Percentiles rank a stretch among this genome's conserved stretches.
Conservation (phyloP, 2,888 invertebrate species). For the Drosophila conformis region DNA sequence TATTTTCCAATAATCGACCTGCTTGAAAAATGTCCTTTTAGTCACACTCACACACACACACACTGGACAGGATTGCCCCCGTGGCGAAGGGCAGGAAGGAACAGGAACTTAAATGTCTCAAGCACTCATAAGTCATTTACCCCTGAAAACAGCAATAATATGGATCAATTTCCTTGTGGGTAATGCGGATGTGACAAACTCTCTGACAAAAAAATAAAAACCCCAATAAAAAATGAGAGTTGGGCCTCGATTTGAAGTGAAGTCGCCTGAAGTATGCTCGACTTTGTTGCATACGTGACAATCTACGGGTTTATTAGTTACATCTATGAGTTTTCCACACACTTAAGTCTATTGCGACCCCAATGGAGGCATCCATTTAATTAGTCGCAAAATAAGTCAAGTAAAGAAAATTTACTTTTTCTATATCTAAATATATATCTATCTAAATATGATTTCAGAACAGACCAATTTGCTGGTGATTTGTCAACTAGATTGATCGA, state of each 20-base stretch:
- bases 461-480: not conserved
- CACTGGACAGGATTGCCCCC: slow-evolving; percentile 31
- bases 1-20: slow-evolving; percentile 71
- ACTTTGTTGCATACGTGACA: slow-evolving; percentile 60
- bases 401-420: not conserved
- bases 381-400: slow-evolving; percentile 9
- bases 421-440: not conserved
- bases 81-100: not conserved
- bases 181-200: slow-evolving; percentile 13
- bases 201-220: not conserved
- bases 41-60: slow-evolving; percentile 33
- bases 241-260: slow-evolving; percentile 15
- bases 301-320: slow-evolving; percentile 50
- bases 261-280: slow-evolving; percentile 35
- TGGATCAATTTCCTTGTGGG: slow-evolving; percentile 50
- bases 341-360: not conserved
- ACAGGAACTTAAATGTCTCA: slow-evolving; percentile 41
- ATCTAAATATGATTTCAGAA: not conserved
- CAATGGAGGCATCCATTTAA: slow-evolving; percentile 1
- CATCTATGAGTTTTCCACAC: slow-evolving; percentile 26
- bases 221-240: not conserved
- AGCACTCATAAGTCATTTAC: slow-evolving; percentile 74
- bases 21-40: slow-evolving; percentile 58
- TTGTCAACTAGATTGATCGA: not conserved
- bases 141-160: slow-evolving; percentile 58